Conservation (phyloP, 2,797 vertebrate genomes). For the Heteromormyrus szaboi region DNA sequence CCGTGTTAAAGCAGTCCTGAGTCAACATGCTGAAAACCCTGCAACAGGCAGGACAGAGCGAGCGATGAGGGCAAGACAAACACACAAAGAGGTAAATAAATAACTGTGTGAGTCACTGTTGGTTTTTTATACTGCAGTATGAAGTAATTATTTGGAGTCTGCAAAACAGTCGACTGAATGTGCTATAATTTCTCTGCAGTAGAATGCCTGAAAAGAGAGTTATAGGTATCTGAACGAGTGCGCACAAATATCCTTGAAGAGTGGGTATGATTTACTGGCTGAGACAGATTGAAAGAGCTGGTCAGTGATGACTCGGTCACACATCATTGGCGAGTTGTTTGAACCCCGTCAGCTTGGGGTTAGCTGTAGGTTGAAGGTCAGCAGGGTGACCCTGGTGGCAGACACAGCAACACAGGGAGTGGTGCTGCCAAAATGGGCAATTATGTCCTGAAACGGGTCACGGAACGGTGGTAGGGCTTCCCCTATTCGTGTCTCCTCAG, state of each 20-base stretch:
- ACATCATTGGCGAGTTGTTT: not conserved
- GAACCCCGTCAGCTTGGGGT: not conserved
- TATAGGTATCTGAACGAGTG: not conserved
- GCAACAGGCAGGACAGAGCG: not conserved
- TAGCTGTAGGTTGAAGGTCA: not conserved
- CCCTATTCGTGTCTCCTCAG: constrained; percentile 38
- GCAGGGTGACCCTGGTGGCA: not conserved
- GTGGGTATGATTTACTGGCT: constrained; percentile 17
- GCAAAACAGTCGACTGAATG: not conserved
- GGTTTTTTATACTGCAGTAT: not conserved
- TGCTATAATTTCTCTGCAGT: not conserved
- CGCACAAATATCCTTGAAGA: not conserved
- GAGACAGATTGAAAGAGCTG: constrained; percentile 8
- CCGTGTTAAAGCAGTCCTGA: not conserved
- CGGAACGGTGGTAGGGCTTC: constrained; percentile 38
- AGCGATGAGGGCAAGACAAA: not conserved
- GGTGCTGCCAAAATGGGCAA: not conserved
- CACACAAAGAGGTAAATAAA: not conserved
- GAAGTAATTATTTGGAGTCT: not conserved
- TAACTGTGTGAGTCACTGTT: not conserved
- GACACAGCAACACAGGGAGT: not conserved
- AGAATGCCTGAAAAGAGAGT: not conserved
- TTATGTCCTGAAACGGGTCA: not conserved
- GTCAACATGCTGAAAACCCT: not conserved
- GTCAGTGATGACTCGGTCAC: not conserved